Evolutionary conservation across 2,113 vertebrate genomes (phyloP).

Genomic region (Hippocampus mohnikei): DNA sequence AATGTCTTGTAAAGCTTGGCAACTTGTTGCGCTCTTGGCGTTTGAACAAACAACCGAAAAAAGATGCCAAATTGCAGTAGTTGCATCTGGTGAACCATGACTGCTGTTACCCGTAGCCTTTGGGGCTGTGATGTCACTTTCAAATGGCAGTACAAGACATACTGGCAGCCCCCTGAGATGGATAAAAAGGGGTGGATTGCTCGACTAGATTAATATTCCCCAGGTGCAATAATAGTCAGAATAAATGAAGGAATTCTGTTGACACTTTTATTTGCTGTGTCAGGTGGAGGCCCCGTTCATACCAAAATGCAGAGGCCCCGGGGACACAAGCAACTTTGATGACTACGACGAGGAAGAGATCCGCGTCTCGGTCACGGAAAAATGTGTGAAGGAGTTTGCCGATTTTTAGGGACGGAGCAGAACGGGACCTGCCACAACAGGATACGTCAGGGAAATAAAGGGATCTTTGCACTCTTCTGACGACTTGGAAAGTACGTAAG

Average conservation of each 20-base stretch:
- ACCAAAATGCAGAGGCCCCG: conserved; percentile 98
- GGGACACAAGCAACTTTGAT: conserved; percentile 99
- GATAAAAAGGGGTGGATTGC: too few species aligned
- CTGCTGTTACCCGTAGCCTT: too few species aligned
- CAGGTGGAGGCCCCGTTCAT: conserved; percentile 99
- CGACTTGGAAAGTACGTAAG: conserved; percentile 86
- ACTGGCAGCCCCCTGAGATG: too few species aligned
- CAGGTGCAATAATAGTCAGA: too few species aligned
- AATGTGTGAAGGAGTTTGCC: conserved; percentile 96
- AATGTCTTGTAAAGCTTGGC: too few species aligned
- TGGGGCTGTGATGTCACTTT: too few species aligned
- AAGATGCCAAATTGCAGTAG: too few species aligned
- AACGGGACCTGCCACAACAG: conserved; percentile 62
- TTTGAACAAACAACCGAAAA: too few species aligned
- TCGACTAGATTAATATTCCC: too few species aligned
- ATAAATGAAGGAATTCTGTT: neutral
- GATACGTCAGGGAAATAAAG: conserved; percentile 81
- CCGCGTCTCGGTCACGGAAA: conserved; percentile 96
- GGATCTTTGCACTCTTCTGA: conserved; percentile 94
- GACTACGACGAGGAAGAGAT: conserved; percentile 99
- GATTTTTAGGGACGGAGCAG: conserved; percentile 82
- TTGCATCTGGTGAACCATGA: too few species aligned
- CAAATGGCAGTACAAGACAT: too few species aligned
- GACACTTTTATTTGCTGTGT: neutral
- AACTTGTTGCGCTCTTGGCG: too few species aligned